Evolutionary conservation across 1,140 invertebrate species (phyloP).

Genomic region (Hyles vespertilio): DNA sequence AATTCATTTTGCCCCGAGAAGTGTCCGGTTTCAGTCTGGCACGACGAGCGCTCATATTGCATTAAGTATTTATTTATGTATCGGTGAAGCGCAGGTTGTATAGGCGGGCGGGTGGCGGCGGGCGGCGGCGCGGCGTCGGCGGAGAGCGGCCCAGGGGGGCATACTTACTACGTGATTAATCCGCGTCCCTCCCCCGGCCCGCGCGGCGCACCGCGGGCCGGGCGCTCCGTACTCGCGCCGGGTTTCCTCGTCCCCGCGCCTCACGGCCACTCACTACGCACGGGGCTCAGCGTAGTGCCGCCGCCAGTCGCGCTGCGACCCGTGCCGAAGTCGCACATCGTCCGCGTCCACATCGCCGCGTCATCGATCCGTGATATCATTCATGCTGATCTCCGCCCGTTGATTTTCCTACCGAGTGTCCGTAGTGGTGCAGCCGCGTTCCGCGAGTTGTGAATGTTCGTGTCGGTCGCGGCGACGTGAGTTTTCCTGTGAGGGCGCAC

Average conservation of each 20-base stretch:
- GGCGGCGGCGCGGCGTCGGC: slow-evolving; percentile 39
- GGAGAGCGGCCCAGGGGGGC: slow-evolving; percentile 48
- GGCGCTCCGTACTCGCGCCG: slow-evolving; percentile 65
- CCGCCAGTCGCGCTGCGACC: slow-evolving; percentile 69
- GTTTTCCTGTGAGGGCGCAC: slow-evolving; percentile 60
- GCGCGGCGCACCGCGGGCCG: slow-evolving; percentile 35
- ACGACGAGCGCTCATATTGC: slow-evolving; percentile 59
- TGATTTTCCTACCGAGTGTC: slow-evolving; percentile 68
- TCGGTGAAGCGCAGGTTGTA: slow-evolving; percentile 63
- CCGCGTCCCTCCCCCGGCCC: slow-evolving; percentile 42
- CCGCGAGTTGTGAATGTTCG: slow-evolving; percentile 66
- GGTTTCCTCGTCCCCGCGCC: slow-evolving; percentile 72
- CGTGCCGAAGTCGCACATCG: slow-evolving; percentile 51
- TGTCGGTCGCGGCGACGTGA: slow-evolving; percentile 57
- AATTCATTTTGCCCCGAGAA: slow-evolving; percentile 70
- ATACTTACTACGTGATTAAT: slow-evolving; percentile 75
- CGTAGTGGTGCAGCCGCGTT: slow-evolving; percentile 54
- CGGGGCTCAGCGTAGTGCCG: slow-evolving; percentile 64
- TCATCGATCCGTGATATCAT: slow-evolving; percentile 52
- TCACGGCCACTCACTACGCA: slow-evolving; percentile 73
- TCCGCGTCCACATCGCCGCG: slow-evolving; percentile 24
- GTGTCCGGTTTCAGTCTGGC: slow-evolving; percentile 72
- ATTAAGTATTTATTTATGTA: slow-evolving; percentile 72
- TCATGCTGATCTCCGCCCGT: slow-evolving; percentile 68
- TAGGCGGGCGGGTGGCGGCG: slow-evolving; percentile 24